phyloP scores from a whole-genome alignment of 2,113 vertebrate genomes.

The Phalacrocorax pelagicus region DNA sequence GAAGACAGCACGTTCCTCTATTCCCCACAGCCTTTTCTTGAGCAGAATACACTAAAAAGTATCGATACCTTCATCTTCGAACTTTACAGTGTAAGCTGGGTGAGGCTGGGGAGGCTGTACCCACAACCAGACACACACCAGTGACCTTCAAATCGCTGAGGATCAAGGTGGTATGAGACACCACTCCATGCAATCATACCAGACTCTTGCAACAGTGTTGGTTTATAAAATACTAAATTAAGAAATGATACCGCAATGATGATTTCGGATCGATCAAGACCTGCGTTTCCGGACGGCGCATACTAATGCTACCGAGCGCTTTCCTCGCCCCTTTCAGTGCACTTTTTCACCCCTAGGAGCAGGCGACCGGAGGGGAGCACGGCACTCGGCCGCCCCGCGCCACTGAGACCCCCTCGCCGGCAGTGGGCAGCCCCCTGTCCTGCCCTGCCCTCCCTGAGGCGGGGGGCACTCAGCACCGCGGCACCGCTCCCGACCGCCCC shows the following conservation, averaged over 20 bases:
- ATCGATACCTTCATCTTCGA: background rate
- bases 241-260: fast-evolving
- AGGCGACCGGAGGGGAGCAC: background rate
- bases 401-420: too few species aligned
- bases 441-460: too few species aligned
- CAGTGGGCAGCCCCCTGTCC: too few species aligned
- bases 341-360: background rate
- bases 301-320: fast-evolving
- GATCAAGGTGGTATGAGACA: fast-evolving
- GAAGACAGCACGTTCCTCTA: background rate
- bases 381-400: too few species aligned
- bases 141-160: background rate
- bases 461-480: too few species aligned
- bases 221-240: background rate
- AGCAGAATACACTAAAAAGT: background rate
- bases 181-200: fast-evolving
- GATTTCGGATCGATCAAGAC: background rate
- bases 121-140: background rate
- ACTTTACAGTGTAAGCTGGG: background rate
- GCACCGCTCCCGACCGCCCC: too few species aligned
- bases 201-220: fast-evolving
- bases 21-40: background rate
- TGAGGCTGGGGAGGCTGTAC: background rate
- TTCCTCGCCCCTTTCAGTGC: fast-evolving
- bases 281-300: background rate